phyloP scores from a whole-genome alignment of 2,113 vertebrate genomes.

The Pseudorhombus dupliciocellatus region DNA sequence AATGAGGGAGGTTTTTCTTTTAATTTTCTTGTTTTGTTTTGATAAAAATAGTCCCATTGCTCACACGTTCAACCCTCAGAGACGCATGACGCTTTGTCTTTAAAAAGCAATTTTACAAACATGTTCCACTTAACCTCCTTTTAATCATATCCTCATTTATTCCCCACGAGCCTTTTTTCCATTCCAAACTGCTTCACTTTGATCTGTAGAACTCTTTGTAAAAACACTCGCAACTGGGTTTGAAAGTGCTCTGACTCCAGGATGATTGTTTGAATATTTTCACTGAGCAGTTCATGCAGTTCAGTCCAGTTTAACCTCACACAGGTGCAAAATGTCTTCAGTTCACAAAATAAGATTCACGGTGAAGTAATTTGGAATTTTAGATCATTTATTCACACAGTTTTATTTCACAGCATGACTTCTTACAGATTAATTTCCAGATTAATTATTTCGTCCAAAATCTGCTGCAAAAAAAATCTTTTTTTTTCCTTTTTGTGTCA shows the following conservation, averaged over 20 bases:
- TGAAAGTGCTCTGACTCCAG: conserved; percentile 27
- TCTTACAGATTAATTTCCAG: not conserved
- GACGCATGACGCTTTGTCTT: not conserved
- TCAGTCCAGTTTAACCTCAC: not conserved
- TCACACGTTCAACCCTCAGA: conserved; percentile 23
- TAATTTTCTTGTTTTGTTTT: not conserved
- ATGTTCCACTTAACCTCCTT: conserved; percentile 20
- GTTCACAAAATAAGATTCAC: not conserved
- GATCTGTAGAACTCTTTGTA: not conserved
- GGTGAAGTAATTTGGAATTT: not conserved
- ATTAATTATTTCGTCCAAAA: not conserved
- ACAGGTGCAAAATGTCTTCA: not conserved
- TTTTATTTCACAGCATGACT: no score
- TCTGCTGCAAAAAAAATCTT: not conserved
- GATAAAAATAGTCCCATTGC: conserved; percentile 14
- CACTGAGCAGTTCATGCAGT: conserved; percentile 15
- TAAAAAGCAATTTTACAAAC: conserved; percentile 34
- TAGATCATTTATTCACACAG: not conserved
- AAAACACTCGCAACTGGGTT: conserved; percentile 18
- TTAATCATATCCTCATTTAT: conserved; percentile 54
- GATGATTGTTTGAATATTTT: conserved; percentile 22
- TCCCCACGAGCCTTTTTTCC: conserved; percentile 30
- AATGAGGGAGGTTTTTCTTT: conserved; percentile 27
- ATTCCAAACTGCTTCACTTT: conserved; percentile 24
- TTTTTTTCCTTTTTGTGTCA: not conserved